Evolutionary conservation across 2,113 vertebrate genomes (phyloP).

Genomic region (Alexandromys fortis): DNA sequence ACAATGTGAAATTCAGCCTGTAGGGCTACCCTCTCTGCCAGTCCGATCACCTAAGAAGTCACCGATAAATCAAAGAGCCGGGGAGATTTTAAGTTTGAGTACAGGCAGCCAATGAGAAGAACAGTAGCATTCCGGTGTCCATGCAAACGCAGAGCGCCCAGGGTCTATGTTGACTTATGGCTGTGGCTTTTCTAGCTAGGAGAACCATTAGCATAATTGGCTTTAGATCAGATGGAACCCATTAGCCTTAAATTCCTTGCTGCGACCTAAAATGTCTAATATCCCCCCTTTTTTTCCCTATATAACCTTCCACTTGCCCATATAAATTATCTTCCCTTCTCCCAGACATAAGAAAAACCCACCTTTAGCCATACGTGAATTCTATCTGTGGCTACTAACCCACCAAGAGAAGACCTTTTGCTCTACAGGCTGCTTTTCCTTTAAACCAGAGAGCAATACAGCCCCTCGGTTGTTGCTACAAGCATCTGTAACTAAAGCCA

Average conservation of each 20-base stretch:
- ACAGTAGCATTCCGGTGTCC: conserved; percentile 65
- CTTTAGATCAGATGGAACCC: conserved; percentile 77
- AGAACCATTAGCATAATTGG: conserved; percentile 85
- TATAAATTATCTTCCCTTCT: conserved; percentile 70
- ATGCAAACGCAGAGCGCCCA: conserved; percentile 41
- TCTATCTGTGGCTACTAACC: neutral
- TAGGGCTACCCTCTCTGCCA: neutral
- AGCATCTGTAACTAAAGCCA: neutral
- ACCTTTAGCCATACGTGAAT: neutral
- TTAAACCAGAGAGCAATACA: accelerated
- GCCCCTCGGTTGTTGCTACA: neutral
- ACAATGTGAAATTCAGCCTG: neutral
- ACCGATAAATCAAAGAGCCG: conserved; percentile 21
- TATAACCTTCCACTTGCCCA: conserved; percentile 57
- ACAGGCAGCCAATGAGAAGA: neutral
- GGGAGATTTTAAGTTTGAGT: conserved; percentile 59
- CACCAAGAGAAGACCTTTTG: conserved; percentile 62
- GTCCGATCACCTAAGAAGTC: neutral
- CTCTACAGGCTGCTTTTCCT: conserved; percentile 33
- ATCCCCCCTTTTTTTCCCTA: conserved; percentile 65
- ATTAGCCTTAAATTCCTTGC: conserved; percentile 83
- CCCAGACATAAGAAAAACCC: conserved; percentile 23
- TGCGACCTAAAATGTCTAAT: conserved; percentile 74
- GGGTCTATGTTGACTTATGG: conserved; percentile 66
- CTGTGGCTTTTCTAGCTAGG: conserved; percentile 76